Evolutionary conservation across 2,113 vertebrate genomes (phyloP).

Genomic region (Psettodes erumei): DNA sequence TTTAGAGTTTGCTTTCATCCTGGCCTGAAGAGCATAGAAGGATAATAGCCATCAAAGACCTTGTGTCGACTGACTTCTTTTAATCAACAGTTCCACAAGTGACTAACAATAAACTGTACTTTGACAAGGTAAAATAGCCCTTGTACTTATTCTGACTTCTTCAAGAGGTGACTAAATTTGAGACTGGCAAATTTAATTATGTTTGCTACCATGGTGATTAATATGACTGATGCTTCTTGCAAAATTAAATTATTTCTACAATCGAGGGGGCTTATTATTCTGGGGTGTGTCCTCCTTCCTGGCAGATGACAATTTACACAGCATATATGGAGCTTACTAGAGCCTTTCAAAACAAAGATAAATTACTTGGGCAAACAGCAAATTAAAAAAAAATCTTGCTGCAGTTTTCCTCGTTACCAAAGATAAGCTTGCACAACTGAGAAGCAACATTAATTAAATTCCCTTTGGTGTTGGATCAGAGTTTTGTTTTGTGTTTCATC

Average conservation of each 20-base stretch:
- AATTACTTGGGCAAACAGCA: conserved; percentile 3
- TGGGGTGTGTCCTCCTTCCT: conserved; percentile 38
- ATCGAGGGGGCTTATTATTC: conserved; percentile 47
- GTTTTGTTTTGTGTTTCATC: conserved; percentile 6
- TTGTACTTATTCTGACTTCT: conserved; percentile 15
- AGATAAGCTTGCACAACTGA: conserved; percentile 1
- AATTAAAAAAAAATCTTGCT: not conserved
- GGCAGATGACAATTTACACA: conserved; percentile 13
- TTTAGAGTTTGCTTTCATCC: not conserved
- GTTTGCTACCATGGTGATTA: conserved; percentile 48
- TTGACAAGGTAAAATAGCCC: not conserved
- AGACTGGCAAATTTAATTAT: conserved; percentile 55
- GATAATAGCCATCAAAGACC: not conserved
- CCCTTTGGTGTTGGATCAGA: not conserved
- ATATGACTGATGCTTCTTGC: conserved; percentile 49
- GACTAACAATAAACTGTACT: not conserved
- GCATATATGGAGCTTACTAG: not conserved
- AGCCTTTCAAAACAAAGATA: conserved; percentile 28
- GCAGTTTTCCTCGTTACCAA: not conserved
- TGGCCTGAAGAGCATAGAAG: not conserved
- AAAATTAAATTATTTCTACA: conserved; percentile 60
- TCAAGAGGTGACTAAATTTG: conserved; percentile 35
- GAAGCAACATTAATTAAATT: not conserved
- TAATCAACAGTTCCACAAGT: not conserved
- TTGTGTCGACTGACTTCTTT: not conserved